These are phyloP conservation scores for Dendronephthya gigantea DNA, from an alignment of 64 coral and sea anemone genomes.

Conservation along the genomic window DNA sequence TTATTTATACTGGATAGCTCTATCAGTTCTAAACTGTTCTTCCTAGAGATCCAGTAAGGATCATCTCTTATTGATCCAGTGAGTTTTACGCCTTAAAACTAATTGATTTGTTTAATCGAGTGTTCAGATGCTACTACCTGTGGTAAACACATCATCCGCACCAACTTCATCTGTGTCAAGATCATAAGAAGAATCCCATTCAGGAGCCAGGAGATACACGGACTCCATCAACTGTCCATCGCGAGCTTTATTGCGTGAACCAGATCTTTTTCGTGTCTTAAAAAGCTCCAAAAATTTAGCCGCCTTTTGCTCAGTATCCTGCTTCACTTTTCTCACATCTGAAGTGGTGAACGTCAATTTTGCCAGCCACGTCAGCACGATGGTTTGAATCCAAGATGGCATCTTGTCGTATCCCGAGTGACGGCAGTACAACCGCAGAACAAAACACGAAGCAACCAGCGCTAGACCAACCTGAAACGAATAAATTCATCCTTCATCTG, in stretches of 20 bases:
- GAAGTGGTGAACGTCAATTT: conserved; percentile 23
- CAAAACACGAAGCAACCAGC: conserved; percentile 41
- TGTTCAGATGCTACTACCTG: neutral
- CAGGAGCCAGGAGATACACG: neutral
- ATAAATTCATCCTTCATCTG: no score
- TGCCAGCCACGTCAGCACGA: conserved; percentile 43
- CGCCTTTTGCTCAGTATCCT: conserved; percentile 10
- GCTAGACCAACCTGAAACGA: conserved; percentile 65
- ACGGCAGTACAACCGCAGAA: conserved; percentile 45
- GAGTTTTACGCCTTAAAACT: no score
- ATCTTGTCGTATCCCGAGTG: conserved; percentile 50
- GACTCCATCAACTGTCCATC: neutral
- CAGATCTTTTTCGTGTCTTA: neutral
- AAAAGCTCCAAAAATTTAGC: neutral
- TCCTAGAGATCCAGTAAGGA: no score
- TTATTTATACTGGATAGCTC: no score
- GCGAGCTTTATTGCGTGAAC: neutral
- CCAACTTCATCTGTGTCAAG: neutral
- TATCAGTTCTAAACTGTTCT: no score
- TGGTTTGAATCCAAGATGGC: conserved; percentile 50
- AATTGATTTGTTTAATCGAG: neutral
- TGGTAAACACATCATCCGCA: neutral
- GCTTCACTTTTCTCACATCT: conserved; percentile 1
- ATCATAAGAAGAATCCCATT: conserved; percentile 8
- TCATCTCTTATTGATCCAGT: no score